Percentiles rank a stretch among this genome's conserved stretches.
phyloP scores from a whole-genome alignment of 2,113 vertebrate species.

The Strix uralensis region DNA sequence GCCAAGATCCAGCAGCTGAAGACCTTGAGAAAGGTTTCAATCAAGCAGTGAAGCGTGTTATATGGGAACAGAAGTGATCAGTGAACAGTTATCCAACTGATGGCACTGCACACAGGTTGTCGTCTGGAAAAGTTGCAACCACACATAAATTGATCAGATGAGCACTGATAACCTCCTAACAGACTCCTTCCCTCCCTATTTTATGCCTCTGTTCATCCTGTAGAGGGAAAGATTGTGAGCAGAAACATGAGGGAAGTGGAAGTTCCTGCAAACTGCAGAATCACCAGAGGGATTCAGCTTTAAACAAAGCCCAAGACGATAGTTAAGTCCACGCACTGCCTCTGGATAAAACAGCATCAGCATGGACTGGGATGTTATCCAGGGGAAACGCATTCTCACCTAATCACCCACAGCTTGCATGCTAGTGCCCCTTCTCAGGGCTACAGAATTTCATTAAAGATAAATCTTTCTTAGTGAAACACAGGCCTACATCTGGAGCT shows the following conservation, averaged over 20 bases:
- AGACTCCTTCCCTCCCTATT: background rate
- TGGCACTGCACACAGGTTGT: background rate
- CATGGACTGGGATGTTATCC: background rate
- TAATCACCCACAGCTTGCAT: background rate
- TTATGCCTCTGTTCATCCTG: background rate
- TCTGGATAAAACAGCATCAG: background rate
- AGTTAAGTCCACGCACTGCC: background rate
- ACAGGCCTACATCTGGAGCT: background rate
- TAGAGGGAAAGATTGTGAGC: background rate
- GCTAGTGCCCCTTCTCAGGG: background rate
- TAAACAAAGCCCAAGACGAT: background rate
- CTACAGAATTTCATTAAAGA: background rate
- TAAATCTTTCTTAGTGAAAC: background rate
- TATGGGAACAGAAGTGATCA: background rate
- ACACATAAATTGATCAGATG: background rate
- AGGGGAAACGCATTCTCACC: accelerated
- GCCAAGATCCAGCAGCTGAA: background rate
- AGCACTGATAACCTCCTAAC: background rate
- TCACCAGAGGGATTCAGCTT: background rate
- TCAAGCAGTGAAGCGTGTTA: background rate
- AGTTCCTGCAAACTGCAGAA: background rate
- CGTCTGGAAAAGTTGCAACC: background rate
- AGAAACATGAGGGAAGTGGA: background rate
- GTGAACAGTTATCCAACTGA: background rate
- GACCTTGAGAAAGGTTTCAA: background rate